Evolutionary conservation across 2,888 invertebrate species (phyloP).

Genomic region (Timandra comae): DNA sequence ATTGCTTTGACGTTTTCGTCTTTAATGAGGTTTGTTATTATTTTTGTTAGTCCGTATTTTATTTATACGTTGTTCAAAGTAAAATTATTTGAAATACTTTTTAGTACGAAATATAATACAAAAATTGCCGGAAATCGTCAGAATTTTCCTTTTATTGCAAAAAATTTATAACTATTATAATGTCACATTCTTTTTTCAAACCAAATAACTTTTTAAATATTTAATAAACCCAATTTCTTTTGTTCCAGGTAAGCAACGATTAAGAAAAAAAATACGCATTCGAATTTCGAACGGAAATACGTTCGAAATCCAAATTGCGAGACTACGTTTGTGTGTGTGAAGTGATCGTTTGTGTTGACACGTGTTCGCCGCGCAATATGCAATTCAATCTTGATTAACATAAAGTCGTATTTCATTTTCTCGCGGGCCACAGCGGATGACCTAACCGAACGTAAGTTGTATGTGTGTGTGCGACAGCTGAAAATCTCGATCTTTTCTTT

Average conservation of each 20-base stretch:
- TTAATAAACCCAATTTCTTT: too few relatives aligned
- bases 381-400: slow-evolving; percentile 53
- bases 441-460: slow-evolving; percentile 29
- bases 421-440: slow-evolving; percentile 28
- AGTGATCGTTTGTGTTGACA: slow-evolving; percentile 55
- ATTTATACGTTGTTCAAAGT: too few relatives aligned
- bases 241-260: slow-evolving; percentile 65
- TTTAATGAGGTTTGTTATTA: slow-evolving; percentile 14
- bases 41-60: too few relatives aligned
- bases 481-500: slow-evolving; percentile 39
- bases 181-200: too few relatives aligned
- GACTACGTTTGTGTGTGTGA: slow-evolving; percentile 37
- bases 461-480: slow-evolving; percentile 54
- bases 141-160: too few relatives aligned
- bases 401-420: slow-evolving; percentile 63
- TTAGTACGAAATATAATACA: too few relatives aligned
- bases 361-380: slow-evolving; percentile 50
- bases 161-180: too few relatives aligned
- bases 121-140: too few relatives aligned
- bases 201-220: too few relatives aligned
- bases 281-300: slow-evolving; percentile 39
- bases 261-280: slow-evolving; percentile 22
- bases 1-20: slow-evolving; percentile 8
- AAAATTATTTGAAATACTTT: too few relatives aligned
- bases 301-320: slow-evolving; percentile 49